Evolutionary conservation across 2,113 vertebrate species (phyloP).

Genomic region (Speoplatyrhinus poulsoni): DNA sequence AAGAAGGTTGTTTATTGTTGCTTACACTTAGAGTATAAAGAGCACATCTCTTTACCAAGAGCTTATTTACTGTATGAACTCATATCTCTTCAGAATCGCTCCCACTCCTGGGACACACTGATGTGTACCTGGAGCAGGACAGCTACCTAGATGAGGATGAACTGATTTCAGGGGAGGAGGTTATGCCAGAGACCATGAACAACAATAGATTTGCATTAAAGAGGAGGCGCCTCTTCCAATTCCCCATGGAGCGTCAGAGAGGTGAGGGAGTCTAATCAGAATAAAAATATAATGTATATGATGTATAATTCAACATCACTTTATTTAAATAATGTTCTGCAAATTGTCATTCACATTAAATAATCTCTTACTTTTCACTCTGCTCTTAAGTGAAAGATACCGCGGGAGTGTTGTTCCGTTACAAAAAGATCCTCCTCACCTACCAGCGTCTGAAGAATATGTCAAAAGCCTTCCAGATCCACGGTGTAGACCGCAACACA

Average conservation of each 20-base stretch:
- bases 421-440: constrained; percentile 89
- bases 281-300: neutral
- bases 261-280: constrained; percentile 62
- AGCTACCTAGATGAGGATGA: constrained; percentile 75
- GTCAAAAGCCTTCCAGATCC: constrained; percentile 89
- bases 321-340: neutral
- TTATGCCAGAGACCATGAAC: constrained; percentile 68
- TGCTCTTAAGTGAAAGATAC: constrained; percentile 84
- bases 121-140: constrained; percentile 74
- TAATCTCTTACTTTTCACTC: constrained; percentile 1
- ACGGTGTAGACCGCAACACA: constrained; percentile 88
- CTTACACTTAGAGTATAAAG: too few relatives aligned
- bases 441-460: constrained; percentile 91
- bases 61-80: neutral
- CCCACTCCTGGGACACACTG: constrained; percentile 73
- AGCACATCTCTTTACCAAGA: neutral
- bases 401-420: constrained; percentile 87
- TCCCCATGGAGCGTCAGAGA: constrained; percentile 83
- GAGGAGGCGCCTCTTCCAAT: constrained; percentile 77
- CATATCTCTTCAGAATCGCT: constrained; percentile 62
- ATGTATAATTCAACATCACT: neutral
- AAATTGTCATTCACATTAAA: neutral
- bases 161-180: constrained; percentile 72
- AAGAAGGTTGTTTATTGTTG: neutral
- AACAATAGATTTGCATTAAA: constrained; percentile 74